Conservation (phyloP, 2,888 invertebrate genomes). For the Scaeva pyrastri region DNA sequence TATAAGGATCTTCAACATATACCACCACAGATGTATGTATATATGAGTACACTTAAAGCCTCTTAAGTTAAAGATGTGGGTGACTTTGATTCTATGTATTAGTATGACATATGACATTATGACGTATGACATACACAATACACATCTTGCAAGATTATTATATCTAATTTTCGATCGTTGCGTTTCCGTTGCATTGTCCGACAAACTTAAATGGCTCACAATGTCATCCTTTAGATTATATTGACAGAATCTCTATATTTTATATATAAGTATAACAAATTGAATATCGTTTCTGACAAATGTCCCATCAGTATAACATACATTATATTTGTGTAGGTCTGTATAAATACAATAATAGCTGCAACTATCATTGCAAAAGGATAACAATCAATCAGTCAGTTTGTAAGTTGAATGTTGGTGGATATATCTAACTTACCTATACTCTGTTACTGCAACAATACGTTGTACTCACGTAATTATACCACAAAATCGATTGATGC, state of each 20-base stretch:
- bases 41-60: background rate
- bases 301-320: slow-evolving; percentile 16
- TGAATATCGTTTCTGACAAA: slow-evolving; percentile 65
- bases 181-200: background rate
- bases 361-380: slow-evolving; percentile 54
- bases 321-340: background rate
- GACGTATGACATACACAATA: slow-evolving; percentile 9
- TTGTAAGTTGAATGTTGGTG: background rate
- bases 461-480: slow-evolving; percentile 54
- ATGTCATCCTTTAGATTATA: slow-evolving; percentile 6
- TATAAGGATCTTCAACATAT: too few relatives aligned
- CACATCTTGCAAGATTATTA: slow-evolving; percentile 38
- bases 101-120: too few relatives aligned
- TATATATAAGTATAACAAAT: too few relatives aligned
- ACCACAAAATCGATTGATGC: slow-evolving; percentile 54
- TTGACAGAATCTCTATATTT: background rate
- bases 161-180: slow-evolving; percentile 29
- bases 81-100: slow-evolving; percentile 7
- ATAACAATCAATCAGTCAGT: slow-evolving; percentile 70
- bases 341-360: slow-evolving; percentile 9
- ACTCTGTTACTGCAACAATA: background rate
- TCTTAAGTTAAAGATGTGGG: slow-evolving; percentile 5
- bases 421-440: too few relatives aligned
- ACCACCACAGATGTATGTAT: too few relatives aligned
- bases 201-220: slow-evolving; percentile 26